Evolutionary conservation across 2,113 vertebrate genomes (phyloP), one percentile per base, ranked within the genome.

Genomic region (Thermophis baileyi): DNA sequence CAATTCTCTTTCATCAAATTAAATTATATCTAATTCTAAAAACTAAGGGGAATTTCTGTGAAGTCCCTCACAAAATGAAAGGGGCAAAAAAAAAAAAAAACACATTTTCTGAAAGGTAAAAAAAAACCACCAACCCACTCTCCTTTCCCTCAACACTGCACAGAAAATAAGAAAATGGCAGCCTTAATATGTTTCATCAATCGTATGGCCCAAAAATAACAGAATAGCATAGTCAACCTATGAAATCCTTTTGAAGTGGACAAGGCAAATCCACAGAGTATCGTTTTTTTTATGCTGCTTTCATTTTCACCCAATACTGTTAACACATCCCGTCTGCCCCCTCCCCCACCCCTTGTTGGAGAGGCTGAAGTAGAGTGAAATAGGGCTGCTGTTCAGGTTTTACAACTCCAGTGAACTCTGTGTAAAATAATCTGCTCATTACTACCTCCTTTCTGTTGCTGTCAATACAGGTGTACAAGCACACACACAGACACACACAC

Each of bases 381-480:
- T 35, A 40, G 69, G 16, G 35, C 16, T 22, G 2, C 18, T 20
- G 69, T 8, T 81, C 35, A 40, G 35, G 6, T 81, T 81, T 81
- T 81, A 81, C 18, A 81, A 81, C 35, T 81, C 18, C n/a, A 81
- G 35, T 22, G n/a, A 81, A 40, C 35, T 20, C 35, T 81, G n/a
- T 94, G 90, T 44, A 91, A 95, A 92, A 86, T 89, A 86, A 94
- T 27, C 47, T 46, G n/a, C 6, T 54, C 81, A 18, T n/a, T 35
- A 93, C 63, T 50, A 55, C 9, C 60, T 91, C 53, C 47, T 57
- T 89, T 50, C 54, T 87, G 44, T 53, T 55, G 4, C 89, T 95
- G 44, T 47, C 44, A 86, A 86, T 86, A 47, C 85, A 85, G 11
- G 35, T 16, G 8, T 85, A 6, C 18, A 85, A 40, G 6, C 49